Evolutionary conservation across 53 echinoderm and acorn worm species (phyloP).

Genomic region (Crossaster papposus): DNA sequence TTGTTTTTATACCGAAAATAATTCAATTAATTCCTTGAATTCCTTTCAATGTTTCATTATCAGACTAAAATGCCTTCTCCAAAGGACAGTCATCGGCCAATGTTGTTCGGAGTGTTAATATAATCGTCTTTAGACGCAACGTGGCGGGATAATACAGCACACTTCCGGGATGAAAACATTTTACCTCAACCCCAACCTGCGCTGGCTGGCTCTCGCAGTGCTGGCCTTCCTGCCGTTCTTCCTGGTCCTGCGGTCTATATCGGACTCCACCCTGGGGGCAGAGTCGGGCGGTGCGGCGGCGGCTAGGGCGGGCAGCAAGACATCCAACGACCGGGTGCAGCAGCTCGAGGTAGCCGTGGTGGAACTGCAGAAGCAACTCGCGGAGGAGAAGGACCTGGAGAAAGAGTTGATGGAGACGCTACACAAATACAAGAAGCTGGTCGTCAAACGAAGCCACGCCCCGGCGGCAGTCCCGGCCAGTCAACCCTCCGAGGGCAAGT

Average conservation of each 20-base stretch:
- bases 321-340: constrained; percentile 31
- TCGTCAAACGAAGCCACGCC: constrained; percentile 15
- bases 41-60: not conserved
- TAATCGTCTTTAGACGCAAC: not conserved
- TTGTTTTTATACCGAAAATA: too few relatives aligned
- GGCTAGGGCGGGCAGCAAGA: not conserved
- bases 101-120: not conserved
- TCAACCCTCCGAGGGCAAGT: not conserved
- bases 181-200: constrained; percentile 43
- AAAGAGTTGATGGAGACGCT: constrained; percentile 61
- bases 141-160: not conserved
- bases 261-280: not conserved
- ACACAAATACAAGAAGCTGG: constrained; percentile 52
- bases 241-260: constrained; percentile 47
- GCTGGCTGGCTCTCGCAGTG: constrained; percentile 38
- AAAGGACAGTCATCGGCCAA: not conserved
- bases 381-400: constrained; percentile 63
- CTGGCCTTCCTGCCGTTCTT: constrained; percentile 53
- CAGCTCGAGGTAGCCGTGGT: constrained; percentile 61
- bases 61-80: constrained; percentile 17
- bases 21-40: too few relatives aligned
- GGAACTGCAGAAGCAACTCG: constrained; percentile 68
- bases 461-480: not conserved
- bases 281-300: not conserved
- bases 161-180: constrained; percentile 8